Base-by-base conservation (phyloP, 2,888 invertebrate genomes). In the Ophion slaviceki region DNA sequence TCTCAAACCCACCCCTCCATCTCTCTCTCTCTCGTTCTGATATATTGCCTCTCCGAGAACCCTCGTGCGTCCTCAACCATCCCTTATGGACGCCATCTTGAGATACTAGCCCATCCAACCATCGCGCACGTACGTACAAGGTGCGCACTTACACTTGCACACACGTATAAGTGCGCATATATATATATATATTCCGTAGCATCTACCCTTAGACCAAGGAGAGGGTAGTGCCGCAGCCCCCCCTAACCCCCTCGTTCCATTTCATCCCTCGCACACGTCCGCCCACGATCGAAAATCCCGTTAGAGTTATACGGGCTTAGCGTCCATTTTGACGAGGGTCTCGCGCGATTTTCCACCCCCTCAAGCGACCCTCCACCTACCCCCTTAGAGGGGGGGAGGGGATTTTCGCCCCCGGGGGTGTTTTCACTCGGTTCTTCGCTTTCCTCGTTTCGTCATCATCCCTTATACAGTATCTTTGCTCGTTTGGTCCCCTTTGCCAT, bases 241-340 rank as follows among this genome's bases (percentile, higher is more conserved):
- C 88, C 86, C 88, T 84, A 83, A 85, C n/a, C 68, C 59, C 71
- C 75, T 36, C 59, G 28, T 84, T 74, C 83, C 83, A 80, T 88
- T 86, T 86, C 89, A 88, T 88, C 87, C 88, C 89, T 88, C 90
- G 89, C 91, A 89, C 91, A 89, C 90, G 88, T 91, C 93, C 93
- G 92, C 93, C 93, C 92, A 93, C 93, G 92, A 93, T 93, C 93
- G 93, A 92, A 93, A 93, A 94, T 94, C 93, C 93, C 91, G 93
- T 94, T 93, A 93, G 93, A 93, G 92, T 93, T 93, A 93, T 93
- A 92, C 92, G 91, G 92, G 92, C 91, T 93, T 93, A 93, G 93
- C 92, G 93, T 93, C 94, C 93, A 94, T 94, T 94, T 93, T 94
- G 93, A 93, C 92, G 92, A 92, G 92, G 92, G 91, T 89, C 80